These are phyloP conservation scores for Oscheius sp. DNA, from an alignment of 2,888 invertebrate genomes.

Conservation along the genomic window DNA sequence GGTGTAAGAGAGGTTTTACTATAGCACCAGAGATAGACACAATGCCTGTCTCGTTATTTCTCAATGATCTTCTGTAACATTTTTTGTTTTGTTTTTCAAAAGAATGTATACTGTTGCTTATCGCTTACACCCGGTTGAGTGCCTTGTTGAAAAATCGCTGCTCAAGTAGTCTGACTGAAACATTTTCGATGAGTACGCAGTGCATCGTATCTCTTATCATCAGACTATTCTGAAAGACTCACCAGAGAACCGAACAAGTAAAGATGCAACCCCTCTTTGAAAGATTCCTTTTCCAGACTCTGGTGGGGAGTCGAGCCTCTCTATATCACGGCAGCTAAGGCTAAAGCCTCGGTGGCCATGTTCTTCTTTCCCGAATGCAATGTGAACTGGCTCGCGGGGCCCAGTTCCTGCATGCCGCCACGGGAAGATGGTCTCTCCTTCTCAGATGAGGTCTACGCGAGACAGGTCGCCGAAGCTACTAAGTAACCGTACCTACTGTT, in stretches of 20 bases:
- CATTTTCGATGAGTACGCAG: neutral
- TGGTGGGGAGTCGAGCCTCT: constrained; percentile 62
- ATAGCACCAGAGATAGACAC: too few relatives aligned
- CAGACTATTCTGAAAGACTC: too few relatives aligned
- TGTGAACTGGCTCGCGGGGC: constrained; percentile 44
- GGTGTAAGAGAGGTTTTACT: too few relatives aligned
- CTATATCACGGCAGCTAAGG: constrained; percentile 50
- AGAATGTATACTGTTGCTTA: too few relatives aligned
- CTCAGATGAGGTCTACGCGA: constrained; percentile 44
- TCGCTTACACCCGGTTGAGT: too few relatives aligned
- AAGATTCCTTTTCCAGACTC: constrained; percentile 32
- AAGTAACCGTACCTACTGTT: constrained; percentile 33
- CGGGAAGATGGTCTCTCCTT: constrained; percentile 43
- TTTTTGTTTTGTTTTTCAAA: too few relatives aligned
- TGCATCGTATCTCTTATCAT: neutral
- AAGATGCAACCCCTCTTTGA: too few relatives aligned
- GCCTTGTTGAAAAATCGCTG: neutral
- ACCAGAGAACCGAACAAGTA: too few relatives aligned
- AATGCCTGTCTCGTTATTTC: too few relatives aligned
- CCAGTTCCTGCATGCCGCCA: constrained; percentile 50
- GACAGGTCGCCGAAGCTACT: constrained; percentile 51
- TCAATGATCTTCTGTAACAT: too few relatives aligned
- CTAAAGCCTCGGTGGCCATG: constrained; percentile 53
- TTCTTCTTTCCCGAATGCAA: constrained; percentile 63
- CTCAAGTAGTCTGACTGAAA: neutral